Evolutionary conservation across 2,888 invertebrate species (phyloP), one percentile per base, ranked within the genome.

Genomic region (Terebella lapidaria): DNA sequence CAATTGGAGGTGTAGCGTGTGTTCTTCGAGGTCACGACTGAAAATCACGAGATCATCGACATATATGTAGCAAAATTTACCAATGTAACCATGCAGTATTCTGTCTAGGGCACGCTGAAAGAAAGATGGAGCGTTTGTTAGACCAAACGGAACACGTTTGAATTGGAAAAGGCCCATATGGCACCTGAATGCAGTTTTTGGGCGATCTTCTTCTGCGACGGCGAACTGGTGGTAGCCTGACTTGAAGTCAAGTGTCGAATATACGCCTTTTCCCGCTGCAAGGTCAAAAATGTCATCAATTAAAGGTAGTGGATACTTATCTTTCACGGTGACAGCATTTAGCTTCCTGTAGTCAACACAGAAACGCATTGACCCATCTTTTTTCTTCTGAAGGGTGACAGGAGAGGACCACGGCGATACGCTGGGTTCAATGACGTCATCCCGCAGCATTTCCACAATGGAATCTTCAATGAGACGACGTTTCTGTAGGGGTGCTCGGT

Each of bases 341-440:
- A 63, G 18, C 28, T 56, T 35, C 10, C 61, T 45, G 28, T 46
- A 61, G 25, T 61, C 62, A 3, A 62, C 61, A 56, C 63, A 63
- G 27, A 63, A 62, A 3, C 62, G 27, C 10, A 20, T 53, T 26
- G 24, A 15, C 10, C 53, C 53, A 20, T 53, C 27, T 53, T 53
- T 53, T 27, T 53, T 53, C 26, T 24, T 24, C 20, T 25, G 25
- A 25, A 53, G 20, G 4, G 53, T 53, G 10, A 53, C 20, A 15
- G 53, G 53, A 20, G 25, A 25, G 20, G 53, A 24, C 24, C 27
- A 53, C 5, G 53, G 53, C 5, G 53, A 53, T 25, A 20, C 10
- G 20, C 24, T 25, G 24, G 53, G 27, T 10, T 27, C 4, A 10
- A 53, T 53, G 15, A 53, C 27, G 10, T 27, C 27, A 10, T 22